Evolutionary conservation across 2,888 invertebrate species (phyloP).

Genomic region (Cephonodes hylas): DNA sequence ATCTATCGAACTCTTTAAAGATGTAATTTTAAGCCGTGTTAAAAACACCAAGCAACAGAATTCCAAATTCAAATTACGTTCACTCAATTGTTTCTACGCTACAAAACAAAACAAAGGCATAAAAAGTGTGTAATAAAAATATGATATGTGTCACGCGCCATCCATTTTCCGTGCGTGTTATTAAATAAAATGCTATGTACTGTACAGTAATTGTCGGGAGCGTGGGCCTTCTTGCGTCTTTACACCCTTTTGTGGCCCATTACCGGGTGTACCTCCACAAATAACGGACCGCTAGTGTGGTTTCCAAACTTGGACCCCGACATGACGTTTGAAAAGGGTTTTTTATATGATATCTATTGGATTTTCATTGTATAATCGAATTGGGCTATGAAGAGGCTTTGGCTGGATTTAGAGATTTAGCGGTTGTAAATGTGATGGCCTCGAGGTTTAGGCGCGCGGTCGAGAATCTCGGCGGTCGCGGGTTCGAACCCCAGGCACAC

Average conservation of each 20-base stretch:
- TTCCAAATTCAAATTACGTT: too few relatives aligned
- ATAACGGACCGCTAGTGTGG: neutral
- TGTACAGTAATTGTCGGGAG: neutral
- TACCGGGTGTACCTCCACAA: neutral
- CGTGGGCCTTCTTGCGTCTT: neutral
- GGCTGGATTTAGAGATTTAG: too few relatives aligned
- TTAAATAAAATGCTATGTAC: neutral
- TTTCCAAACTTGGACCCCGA: neutral
- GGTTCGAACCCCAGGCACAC: too few relatives aligned
- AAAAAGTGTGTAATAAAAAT: neutral
- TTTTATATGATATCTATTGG: neutral
- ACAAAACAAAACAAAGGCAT: neutral
- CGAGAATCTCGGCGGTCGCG: too few relatives aligned
- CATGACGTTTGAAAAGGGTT: neutral
- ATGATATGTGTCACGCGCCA: neutral
- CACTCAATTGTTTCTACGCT: neutral
- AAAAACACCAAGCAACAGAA: too few relatives aligned
- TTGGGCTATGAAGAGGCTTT: too few relatives aligned
- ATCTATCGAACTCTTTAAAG: too few relatives aligned
- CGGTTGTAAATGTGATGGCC: too few relatives aligned
- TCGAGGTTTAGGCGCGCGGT: too few relatives aligned
- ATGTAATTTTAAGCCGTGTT: too few relatives aligned
- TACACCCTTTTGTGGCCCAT: neutral
- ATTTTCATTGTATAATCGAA: too few relatives aligned
- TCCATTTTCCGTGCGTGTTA: neutral